Conservation (phyloP, 2,888 invertebrate genomes). For the Cataglyphis albicans region DNA sequence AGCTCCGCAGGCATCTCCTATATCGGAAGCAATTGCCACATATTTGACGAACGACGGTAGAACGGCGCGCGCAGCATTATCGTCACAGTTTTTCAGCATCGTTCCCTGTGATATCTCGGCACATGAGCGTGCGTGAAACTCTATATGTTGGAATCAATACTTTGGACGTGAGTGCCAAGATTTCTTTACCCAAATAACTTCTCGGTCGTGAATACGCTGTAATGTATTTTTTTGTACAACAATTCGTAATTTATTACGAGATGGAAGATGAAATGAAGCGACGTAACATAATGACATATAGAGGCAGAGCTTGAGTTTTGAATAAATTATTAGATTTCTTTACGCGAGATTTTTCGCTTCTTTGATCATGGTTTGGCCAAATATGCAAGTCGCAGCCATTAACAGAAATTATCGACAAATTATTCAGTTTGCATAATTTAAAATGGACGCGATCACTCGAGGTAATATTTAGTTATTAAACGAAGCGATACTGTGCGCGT, state of each 20-base stretch:
- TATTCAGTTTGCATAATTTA: constrained; percentile 44
- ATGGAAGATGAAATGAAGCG: neutral
- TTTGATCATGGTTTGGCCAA: neutral
- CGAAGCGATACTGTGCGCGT: constrained; percentile 44
- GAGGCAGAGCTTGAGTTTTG: neutral
- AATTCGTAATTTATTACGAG: neutral
- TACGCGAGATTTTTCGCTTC: neutral
- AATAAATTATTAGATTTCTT: neutral
- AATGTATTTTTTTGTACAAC: constrained; percentile 55
- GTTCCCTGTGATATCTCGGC: constrained; percentile 18
- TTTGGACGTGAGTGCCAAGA: constrained; percentile 14
- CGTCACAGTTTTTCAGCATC: constrained; percentile 68
- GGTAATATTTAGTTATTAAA: constrained; percentile 40
- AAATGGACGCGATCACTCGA: constrained; percentile 24
- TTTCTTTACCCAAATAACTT: neutral
- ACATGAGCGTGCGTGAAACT: constrained; percentile 4
- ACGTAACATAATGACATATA: neutral
- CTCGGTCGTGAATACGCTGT: neutral
- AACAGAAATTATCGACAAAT: constrained; percentile 31
- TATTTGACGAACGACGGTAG: constrained; percentile 76
- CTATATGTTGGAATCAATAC: constrained; percentile 44
- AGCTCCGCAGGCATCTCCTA: constrained; percentile 67
- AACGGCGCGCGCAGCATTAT: constrained; percentile 70
- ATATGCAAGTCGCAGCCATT: constrained; percentile 9
- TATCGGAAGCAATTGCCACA: constrained; percentile 76